phyloP scores from a whole-genome alignment of 2,888 invertebrate genomes.

The Hydropsyche betteni region DNA sequence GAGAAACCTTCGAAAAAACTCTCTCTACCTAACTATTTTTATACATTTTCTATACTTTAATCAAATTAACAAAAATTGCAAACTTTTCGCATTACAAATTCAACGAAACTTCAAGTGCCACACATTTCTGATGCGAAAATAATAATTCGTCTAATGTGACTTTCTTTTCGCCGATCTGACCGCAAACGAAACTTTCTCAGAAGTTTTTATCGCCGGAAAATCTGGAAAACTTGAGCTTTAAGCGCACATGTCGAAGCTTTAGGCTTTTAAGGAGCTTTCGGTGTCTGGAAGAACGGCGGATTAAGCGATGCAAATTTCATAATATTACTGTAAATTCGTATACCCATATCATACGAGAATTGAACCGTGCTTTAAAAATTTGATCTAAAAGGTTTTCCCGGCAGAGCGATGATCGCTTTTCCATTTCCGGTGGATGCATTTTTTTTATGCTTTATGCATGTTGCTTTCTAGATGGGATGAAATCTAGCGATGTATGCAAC shows the following conservation, averaged over 20 bases:
- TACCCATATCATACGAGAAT: too few species aligned
- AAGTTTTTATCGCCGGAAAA: constrained; percentile 23
- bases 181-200: neutral
- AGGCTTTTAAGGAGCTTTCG: constrained; percentile 1
- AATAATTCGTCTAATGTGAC: too few species aligned
- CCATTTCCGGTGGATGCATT: constrained; percentile 1
- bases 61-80: too few species aligned
- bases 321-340: too few species aligned
- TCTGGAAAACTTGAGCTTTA: neutral
- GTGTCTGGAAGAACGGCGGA: neutral
- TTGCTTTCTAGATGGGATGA: constrained; percentile 13
- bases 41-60: too few species aligned
- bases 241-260: constrained; percentile 7
- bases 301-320: constrained; percentile 14
- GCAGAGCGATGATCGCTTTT: constrained; percentile 19
- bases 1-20: too few species aligned
- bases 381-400: constrained; percentile 11
- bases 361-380: too few species aligned
- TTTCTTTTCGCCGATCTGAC: neutral
- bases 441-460: neutral
- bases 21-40: too few species aligned
- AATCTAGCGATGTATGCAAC: constrained; percentile 3
- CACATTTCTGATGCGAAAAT: too few species aligned
- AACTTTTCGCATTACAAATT: too few species aligned
- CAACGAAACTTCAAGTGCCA: too few species aligned